These are phyloP conservation scores for Novumbra hubbsi DNA, from an alignment of 2,797 vertebrate species.

Conservation along the genomic window DNA sequence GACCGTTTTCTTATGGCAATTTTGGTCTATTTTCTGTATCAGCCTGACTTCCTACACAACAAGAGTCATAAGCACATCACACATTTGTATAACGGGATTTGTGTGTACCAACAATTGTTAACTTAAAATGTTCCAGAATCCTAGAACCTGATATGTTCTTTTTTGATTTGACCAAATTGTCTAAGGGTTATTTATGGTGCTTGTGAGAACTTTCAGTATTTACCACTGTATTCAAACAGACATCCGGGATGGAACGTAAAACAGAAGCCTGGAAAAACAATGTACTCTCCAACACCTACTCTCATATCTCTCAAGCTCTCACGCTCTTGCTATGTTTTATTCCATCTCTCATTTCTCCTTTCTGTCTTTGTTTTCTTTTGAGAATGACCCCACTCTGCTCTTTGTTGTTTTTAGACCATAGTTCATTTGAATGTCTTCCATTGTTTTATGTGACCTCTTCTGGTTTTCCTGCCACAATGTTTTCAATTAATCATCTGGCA, in stretches of 20 bases:
- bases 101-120: too few species aligned
- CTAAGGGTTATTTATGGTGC: too few species aligned
- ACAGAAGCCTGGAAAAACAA: neutral
- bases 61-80: slow-evolving; percentile 23
- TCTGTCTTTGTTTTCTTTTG: neutral
- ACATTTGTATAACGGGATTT: too few species aligned
- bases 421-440: slow-evolving; percentile 20
- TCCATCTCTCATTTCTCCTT: neutral
- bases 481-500: slow-evolving; percentile 45
- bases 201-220: too few species aligned
- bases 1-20: too few species aligned
- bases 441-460: slow-evolving; percentile 25
- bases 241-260: neutral
- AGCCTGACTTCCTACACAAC: slow-evolving; percentile 63
- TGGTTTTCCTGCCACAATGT: slow-evolving; percentile 24
- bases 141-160: too few species aligned
- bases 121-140: too few species aligned
- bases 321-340: neutral
- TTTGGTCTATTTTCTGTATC: slow-evolving; percentile 51
- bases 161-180: too few species aligned
- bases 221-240: too few species aligned
- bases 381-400: neutral
- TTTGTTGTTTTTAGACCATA: slow-evolving; percentile 10
- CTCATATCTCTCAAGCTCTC: neutral
- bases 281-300: neutral